These are phyloP conservation scores for Tinamus major DNA, from an alignment of 2,797 vertebrate species.

Conservation along the genomic window DNA sequence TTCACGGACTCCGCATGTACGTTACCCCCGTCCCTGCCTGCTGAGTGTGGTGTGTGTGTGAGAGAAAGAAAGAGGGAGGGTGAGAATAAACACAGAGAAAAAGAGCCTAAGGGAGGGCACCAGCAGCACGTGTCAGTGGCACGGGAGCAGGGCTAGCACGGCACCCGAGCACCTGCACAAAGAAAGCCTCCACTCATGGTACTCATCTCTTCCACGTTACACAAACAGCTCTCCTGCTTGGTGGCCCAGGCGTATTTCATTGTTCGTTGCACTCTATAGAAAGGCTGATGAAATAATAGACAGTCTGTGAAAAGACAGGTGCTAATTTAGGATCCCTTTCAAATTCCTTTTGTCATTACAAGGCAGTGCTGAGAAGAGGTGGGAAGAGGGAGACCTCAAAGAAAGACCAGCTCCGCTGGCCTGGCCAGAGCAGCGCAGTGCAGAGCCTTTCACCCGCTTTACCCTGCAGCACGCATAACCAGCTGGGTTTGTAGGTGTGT, in stretches of 20 bases:
- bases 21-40: background rate
- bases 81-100: background rate
- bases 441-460: background rate
- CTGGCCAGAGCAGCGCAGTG: background rate
- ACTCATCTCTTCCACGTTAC: accelerated
- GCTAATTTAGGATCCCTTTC: background rate
- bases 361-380: accelerated
- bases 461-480: background rate
- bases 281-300: background rate
- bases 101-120: background rate
- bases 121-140: background rate
- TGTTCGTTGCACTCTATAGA: background rate
- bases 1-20: background rate
- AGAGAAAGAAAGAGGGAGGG: background rate
- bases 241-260: background rate
- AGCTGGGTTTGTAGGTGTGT: accelerated
- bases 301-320: background rate
- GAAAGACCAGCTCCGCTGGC: background rate
- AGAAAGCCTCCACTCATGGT: accelerated
- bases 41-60: background rate
- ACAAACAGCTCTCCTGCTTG: background rate
- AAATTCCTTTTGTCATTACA: background rate
- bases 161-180: accelerated
- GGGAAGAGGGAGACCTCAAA: background rate
- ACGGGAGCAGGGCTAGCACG: background rate